Percentiles rank a stretch among this genome's conserved stretches.
These are phyloP conservation scores for Siniperca obscura DNA, from an alignment of 2,797 vertebrate genomes.

Conservation along the genomic window DNA sequence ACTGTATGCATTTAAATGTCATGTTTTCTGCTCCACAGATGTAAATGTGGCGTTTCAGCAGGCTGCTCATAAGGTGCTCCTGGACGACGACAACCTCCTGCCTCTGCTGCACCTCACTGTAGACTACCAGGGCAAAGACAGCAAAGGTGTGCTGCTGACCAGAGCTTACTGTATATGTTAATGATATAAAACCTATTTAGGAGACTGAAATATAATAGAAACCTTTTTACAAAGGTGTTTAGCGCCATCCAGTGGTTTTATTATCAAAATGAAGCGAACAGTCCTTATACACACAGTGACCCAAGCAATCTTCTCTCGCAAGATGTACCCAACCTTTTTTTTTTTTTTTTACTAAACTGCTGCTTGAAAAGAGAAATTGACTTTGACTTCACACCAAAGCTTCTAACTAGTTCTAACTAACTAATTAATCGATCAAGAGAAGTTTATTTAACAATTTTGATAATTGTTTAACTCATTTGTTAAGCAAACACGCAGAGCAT, in stretches of 20 bases:
- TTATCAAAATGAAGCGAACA: no score
- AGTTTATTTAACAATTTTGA: background rate
- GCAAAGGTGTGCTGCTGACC: constrained; percentile 87
- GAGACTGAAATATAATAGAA: background rate
- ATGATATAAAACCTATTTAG: fast-evolving
- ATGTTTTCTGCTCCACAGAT: constrained; percentile 80
- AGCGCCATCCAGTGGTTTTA: constrained; percentile 16
- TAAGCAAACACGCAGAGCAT: background rate
- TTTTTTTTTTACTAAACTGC: background rate
- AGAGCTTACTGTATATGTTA: background rate
- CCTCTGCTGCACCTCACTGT: constrained; percentile 96
- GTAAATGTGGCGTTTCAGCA: constrained; percentile 98
- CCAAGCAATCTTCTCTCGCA: background rate
- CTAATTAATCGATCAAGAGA: background rate
- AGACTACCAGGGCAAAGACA: constrained; percentile 95
- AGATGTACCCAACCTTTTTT: background rate
- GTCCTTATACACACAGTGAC: background rate
- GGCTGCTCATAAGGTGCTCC: constrained; percentile 95
- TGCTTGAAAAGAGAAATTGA: background rate
- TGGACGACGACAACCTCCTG: constrained; percentile 97
- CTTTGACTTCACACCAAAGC: background rate
- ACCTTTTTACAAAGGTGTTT: background rate
- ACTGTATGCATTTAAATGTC: background rate
- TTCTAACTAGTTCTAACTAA: background rate
- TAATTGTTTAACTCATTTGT: background rate